phyloP scores from a whole-genome alignment of 2,888 invertebrate species.

The Pristionchus fissidentatus region DNA sequence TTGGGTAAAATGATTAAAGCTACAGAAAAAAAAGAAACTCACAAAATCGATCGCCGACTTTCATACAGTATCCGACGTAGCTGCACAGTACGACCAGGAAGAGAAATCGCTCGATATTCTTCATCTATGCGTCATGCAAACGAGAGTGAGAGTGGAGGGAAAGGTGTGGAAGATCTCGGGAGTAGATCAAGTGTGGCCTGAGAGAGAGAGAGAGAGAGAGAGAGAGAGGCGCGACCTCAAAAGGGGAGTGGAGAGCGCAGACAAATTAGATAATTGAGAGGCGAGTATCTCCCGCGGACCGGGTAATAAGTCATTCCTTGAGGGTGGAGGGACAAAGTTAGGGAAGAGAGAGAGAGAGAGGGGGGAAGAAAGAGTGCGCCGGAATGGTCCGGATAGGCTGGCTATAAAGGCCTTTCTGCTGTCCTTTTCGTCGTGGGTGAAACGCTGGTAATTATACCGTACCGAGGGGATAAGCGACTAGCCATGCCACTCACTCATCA shows the following conservation, averaged over 20 bases:
- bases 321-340: no score
- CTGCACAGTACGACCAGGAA: not conserved
- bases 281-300: not conserved
- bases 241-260: slow-evolving; percentile 9
- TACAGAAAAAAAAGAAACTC: not conserved
- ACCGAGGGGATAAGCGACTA: no score
- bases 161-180: slow-evolving; percentile 18
- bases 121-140: slow-evolving; percentile 9
- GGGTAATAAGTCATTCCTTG: slow-evolving; percentile 39
- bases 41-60: slow-evolving; percentile 31
- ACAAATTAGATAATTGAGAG: not conserved
- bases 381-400: not conserved
- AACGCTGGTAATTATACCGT: no score
- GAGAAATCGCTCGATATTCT: slow-evolving; percentile 10
- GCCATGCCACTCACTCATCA: no score
- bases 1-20: not conserved
- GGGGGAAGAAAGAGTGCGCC: not conserved
- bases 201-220: not conserved
- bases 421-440: no score
- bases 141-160: slow-evolving; percentile 2
- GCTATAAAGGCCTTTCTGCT: no score
- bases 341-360: not conserved
- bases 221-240: slow-evolving; percentile 28
- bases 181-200: not conserved
- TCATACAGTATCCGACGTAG: not conserved